Percentiles rank a stretch among this genome's conserved stretches.
Evolutionary conservation across 2,888 invertebrate genomes (phyloP).

Genomic region (Chymomyza caudatula): DNA sequence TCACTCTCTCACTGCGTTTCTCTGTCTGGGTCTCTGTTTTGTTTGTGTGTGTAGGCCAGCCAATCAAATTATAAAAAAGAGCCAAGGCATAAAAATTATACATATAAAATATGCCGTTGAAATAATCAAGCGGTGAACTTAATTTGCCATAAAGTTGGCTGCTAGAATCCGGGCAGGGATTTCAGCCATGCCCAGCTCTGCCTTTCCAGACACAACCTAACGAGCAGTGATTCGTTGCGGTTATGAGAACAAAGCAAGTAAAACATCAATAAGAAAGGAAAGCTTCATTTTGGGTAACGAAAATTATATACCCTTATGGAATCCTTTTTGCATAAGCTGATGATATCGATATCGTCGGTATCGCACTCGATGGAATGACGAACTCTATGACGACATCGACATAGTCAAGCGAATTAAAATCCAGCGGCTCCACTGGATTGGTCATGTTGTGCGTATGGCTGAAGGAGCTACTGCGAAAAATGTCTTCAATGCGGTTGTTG

Average conservation of each 20-base stretch:
- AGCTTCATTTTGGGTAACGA: background rate
- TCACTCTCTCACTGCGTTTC: background rate
- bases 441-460: too few relatives aligned
- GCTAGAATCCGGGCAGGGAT: background rate
- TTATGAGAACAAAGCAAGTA: background rate
- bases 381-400: too few relatives aligned
- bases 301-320: background rate
- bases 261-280: background rate
- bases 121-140: slow-evolving; percentile 70
- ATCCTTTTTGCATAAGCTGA: too few relatives aligned
- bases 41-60: slow-evolving; percentile 7
- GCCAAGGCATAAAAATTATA: slow-evolving; percentile 14
- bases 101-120: slow-evolving; percentile 62
- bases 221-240: slow-evolving; percentile 22
- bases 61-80: slow-evolving; percentile 13
- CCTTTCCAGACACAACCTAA: slow-evolving; percentile 14
- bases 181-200: slow-evolving; percentile 3
- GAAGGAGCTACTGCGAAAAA: too few relatives aligned
- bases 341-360: too few relatives aligned
- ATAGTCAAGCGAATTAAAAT: too few relatives aligned
- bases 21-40: slow-evolving; percentile 9
- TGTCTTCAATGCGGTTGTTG: too few relatives aligned
- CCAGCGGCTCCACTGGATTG: too few relatives aligned
- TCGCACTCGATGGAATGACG: too few relatives aligned
- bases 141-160: slow-evolving; percentile 63